Percentiles rank a stretch among this genome's conserved stretches.
phyloP scores from a whole-genome alignment of 2,113 vertebrate species.

The Psilopsiagon aurifrons region DNA sequence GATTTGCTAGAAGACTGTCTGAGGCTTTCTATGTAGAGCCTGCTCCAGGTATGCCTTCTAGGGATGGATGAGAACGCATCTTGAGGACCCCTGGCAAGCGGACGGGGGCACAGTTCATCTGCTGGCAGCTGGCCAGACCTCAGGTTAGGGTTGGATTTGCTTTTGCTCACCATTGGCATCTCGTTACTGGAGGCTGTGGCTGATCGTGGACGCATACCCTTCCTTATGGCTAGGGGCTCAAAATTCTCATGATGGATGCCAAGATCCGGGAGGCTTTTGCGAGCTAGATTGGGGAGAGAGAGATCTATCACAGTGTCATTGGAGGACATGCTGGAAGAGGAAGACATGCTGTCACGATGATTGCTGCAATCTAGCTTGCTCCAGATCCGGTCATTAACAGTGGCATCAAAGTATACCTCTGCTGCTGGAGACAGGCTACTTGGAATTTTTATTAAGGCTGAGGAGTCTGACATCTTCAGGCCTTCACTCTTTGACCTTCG shows the following conservation, averaged over 20 bases:
- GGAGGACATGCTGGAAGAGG: constrained; percentile 93
- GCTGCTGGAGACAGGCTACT: constrained; percentile 75
- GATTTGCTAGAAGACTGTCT: constrained; percentile 75
- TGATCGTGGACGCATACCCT: constrained; percentile 37
- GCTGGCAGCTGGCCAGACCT: constrained; percentile 29
- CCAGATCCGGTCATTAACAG: constrained; percentile 86
- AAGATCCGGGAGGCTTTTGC: constrained; percentile 79
- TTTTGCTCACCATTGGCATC: constrained; percentile 77
- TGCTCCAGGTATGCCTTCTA: constrained; percentile 83
- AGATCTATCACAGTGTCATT: constrained; percentile 92
- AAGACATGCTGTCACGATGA: constrained; percentile 88
- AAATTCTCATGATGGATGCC: constrained; percentile 41
- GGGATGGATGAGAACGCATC: constrained; percentile 60
- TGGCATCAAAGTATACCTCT: constrained; percentile 82
- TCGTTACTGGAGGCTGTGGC: constrained; percentile 22
- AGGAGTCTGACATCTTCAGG: constrained; percentile 61
- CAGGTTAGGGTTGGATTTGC: constrained; percentile 93
- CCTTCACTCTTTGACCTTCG: constrained; percentile 80
- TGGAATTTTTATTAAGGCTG: neutral
- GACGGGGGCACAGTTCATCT: constrained; percentile 72
- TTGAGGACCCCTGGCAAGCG: constrained; percentile 64
- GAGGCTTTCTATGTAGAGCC: constrained; percentile 85
- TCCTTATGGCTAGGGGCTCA: constrained; percentile 45
- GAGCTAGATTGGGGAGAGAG: constrained; percentile 84
- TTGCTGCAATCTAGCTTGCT: constrained; percentile 82